Conservation (phyloP, 2,797 vertebrate genomes). For the Enteromius trimaculatus region DNA sequence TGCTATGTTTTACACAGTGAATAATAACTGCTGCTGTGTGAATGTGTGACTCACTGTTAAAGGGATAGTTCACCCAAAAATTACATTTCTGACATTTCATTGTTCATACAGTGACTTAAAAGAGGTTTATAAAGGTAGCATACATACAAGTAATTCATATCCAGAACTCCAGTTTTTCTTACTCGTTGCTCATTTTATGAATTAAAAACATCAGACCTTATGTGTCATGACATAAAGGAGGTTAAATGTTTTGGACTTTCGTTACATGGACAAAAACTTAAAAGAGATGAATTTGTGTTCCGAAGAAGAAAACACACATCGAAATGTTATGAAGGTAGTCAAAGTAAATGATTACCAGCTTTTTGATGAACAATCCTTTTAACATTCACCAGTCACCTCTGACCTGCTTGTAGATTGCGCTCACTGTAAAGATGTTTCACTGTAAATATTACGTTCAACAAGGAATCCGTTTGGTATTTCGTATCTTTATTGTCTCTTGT, state of each 20-base stretch:
- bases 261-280: not conserved
- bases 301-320: not conserved
- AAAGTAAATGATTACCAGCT: not conserved
- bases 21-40: not conserved
- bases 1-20: not conserved
- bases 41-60: not conserved
- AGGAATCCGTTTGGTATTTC: constrained; percentile 3
- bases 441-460: constrained; percentile 60
- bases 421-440: constrained; percentile 23
- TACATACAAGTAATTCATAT: not conserved
- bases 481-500: constrained; percentile 19
- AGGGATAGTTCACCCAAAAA: constrained; percentile 3
- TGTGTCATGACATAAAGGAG: not conserved
- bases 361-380: not conserved
- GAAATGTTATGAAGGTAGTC: too few relatives aligned
- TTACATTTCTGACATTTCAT: not conserved
- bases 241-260: not conserved
- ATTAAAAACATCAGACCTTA: not conserved
- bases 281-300: not conserved
- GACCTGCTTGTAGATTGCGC: constrained; percentile 19
- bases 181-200: too few relatives aligned
- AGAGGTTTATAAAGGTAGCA: not conserved
- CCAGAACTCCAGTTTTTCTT: not conserved
- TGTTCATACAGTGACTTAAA: not conserved
- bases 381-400: not conserved